Evolutionary conservation across 2,888 invertebrate genomes (phyloP), one percentile per base, ranked within the genome.

Genomic region (Ichneumoninae sp.): DNA sequence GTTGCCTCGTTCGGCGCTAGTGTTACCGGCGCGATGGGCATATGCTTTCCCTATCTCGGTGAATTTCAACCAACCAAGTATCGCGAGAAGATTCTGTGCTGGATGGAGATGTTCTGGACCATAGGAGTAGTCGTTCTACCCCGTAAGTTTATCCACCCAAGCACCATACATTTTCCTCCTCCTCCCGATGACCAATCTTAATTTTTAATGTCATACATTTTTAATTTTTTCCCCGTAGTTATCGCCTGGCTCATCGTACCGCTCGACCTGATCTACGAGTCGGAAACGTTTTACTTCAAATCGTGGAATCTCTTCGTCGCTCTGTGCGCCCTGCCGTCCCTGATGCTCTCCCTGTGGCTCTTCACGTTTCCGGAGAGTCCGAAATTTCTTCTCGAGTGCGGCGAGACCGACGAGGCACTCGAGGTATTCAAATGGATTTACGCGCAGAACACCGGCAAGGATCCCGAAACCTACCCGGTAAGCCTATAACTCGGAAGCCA

Each of bases 91-190:
- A 96, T 97, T 91, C 95, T 97, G 83, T 97, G 97, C 94, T 97
- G 97, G 97, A 97, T 97, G 97, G 97, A 97, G 94, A 95, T 97
- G 94, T 97, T 97, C 94, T 97, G 97, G 97, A 97, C 97, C 50
- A 93, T 97, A 68, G 97, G 97, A 85, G 96, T 97, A 76, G 97
- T 97, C 89, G 92, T 95, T 86, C 93, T 97, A 79, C 97, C 97
- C 91, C 94, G 97, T 97, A 94, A 95, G 95, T 90, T 79, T 22
- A 4, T 6, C n/a, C 4, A 4, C 1, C 13, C 44, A 0, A 47
- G 13, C 16, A 16, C 3, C 16, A 16, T 47, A 3, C 44, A 47
- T 13, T 47, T 16, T 4, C 19, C 19, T 19, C 19, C 16, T 47
- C 44, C 4, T 16, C 16, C 2, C 44, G 44, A 47, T 16, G 16